Evolutionary conservation across 2,113 vertebrate species (phyloP).

Genomic region (Aythya baeri): DNA sequence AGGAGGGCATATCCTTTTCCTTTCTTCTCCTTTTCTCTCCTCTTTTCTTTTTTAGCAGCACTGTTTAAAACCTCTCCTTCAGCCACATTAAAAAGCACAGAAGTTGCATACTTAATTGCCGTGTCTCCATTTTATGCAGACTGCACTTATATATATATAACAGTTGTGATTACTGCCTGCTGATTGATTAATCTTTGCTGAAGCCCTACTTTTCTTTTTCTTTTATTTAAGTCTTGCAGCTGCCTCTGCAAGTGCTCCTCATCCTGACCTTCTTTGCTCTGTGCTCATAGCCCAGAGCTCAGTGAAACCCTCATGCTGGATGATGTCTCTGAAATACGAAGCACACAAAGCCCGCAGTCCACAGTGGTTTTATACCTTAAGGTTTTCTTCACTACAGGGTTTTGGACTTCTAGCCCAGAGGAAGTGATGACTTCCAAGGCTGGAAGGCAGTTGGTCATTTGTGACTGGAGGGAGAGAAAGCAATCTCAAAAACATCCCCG

Average conservation of each 20-base stretch:
- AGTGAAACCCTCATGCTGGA: background rate
- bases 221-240: background rate
- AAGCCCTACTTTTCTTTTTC: background rate
- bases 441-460: background rate
- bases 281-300: background rate
- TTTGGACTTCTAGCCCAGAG: background rate
- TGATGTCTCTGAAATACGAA: background rate
- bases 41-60: background rate
- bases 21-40: background rate
- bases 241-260: background rate
- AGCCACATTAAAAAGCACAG: background rate
- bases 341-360: background rate
- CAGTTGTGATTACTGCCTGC: conserved; percentile 17
- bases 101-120: conserved; percentile 4
- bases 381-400: background rate
- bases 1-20: background rate
- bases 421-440: background rate
- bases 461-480: background rate
- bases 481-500: background rate
- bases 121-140: background rate
- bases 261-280: background rate
- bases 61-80: background rate
- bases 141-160: background rate
- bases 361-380: background rate
- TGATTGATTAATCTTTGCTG: conserved; percentile 31